Base-by-base conservation (phyloP, 2,113 vertebrate species). In the Alligator mississippiensis region DNA sequence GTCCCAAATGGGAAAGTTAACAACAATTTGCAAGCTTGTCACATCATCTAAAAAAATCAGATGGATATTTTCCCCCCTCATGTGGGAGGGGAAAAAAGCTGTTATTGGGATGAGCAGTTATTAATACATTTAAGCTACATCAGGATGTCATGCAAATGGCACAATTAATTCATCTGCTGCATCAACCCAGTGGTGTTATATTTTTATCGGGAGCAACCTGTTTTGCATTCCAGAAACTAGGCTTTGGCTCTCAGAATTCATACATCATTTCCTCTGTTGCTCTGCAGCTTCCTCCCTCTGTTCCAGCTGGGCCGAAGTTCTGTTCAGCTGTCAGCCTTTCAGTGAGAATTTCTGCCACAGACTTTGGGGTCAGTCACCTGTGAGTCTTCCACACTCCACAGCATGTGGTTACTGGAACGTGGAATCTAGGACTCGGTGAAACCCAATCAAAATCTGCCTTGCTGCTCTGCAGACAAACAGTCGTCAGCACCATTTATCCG, bases 241-340 rank as follows among this genome's bases (percentile, higher is more conserved):
- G 24, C 62, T 3, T 7, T 2, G 2, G 10, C 91, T 96, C 92
- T 78, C 18, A 78, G 75, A 84, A 86, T 93, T 92, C 85, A 92
- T 30, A 84, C 82, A 88, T 86, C 80, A 70, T 47, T 5, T 76
- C 88, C 93, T 94, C 84, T 85, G 84, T 90, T 86, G 77, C 84
- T 87, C 18, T 27, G 61, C 88, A 84, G 92, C 93, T 79, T 92
- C 63, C 80, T 85, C 64, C 54, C 55, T 55, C 85, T 4, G 18
- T 84, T 96, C 94, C 94, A 96, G 95, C 96, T 97, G 97, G 97
- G 90, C 79, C 85, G 0, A 1, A 90, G 96, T 95, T 94, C 80
- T 3, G 3, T 97, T 97, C 98, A 98, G 97, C 98, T 98, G 98
- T 96, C 93, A 88, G 89, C 77, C 94, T 95, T 98, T 94, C 55